These are phyloP conservation scores for Pao palembangensis DNA, from an alignment of 2,113 vertebrate genomes.

Conservation along the genomic window DNA sequence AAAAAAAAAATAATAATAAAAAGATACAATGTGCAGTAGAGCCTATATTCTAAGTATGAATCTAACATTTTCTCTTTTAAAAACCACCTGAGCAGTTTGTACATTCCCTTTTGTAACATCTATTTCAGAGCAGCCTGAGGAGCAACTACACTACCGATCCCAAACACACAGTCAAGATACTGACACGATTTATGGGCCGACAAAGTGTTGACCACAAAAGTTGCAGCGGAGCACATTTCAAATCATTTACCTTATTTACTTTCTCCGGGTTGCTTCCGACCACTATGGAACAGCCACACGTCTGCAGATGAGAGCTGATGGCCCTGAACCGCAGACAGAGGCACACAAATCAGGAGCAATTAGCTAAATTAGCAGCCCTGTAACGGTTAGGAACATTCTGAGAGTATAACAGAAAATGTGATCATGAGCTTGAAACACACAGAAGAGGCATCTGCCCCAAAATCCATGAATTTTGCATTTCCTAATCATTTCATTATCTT, in stretches of 20 bases:
- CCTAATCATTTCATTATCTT: too few relatives aligned
- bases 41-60: too few relatives aligned
- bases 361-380: constrained; percentile 6
- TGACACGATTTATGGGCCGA: neutral
- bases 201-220: constrained; percentile 21
- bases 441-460: neutral
- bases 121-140: neutral
- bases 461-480: neutral
- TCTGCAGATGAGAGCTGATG: constrained; percentile 96
- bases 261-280: constrained; percentile 96
- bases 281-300: constrained; percentile 95
- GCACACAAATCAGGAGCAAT: constrained; percentile 30
- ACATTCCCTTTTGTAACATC: neutral
- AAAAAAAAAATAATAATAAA: too few relatives aligned
- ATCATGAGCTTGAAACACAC: neutral
- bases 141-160: neutral
- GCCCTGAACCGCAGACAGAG: constrained; percentile 77
- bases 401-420: constrained; percentile 5
- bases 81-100: neutral
- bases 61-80: neutral
- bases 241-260: constrained; percentile 89
- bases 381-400: constrained; percentile 23
- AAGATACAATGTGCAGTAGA: neutral
- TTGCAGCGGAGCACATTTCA: constrained; percentile 13
- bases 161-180: constrained; percentile 4